phyloP scores from a whole-genome alignment of 2,797 vertebrate genomes.

The Alfaro cultratus region DNA sequence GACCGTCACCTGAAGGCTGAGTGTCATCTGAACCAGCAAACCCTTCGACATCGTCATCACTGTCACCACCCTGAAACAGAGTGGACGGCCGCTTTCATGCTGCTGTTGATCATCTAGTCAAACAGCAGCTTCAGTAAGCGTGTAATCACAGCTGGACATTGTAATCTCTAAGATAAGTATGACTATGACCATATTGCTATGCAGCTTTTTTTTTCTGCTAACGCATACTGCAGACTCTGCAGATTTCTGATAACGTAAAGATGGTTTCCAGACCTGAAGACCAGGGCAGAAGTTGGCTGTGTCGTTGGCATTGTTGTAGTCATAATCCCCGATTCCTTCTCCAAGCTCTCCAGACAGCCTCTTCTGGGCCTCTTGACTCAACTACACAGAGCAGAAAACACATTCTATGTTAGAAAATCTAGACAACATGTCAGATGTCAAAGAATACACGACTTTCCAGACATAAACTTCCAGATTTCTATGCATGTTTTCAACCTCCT shows the following conservation, averaged over 20 bases:
- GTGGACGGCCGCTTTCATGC: background rate
- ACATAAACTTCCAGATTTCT: background rate
- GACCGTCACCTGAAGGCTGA: constrained; percentile 50
- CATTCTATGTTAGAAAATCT: background rate
- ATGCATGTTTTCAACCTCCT: background rate
- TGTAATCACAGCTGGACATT: background rate
- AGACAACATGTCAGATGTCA: background rate
- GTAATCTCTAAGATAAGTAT: background rate
- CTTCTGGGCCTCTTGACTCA: constrained; percentile 66
- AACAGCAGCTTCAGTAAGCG: background rate
- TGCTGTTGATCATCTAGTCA: background rate
- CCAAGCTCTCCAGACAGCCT: constrained; percentile 73
- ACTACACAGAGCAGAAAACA: constrained; percentile 63
- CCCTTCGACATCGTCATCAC: constrained; percentile 80
- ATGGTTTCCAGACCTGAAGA: constrained; percentile 78
- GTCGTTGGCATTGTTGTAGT: constrained; percentile 94
- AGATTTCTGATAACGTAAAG: background rate
- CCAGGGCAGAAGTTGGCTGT: constrained; percentile 93
- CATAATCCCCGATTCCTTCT: constrained; percentile 87
- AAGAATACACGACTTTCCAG: background rate
- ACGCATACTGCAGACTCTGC: background rate
- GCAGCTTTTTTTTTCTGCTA: background rate
- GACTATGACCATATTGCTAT: background rate
- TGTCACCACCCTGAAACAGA: constrained; percentile 81
- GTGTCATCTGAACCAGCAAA: constrained; percentile 69